Evolutionary conservation across 2,797 vertebrate genomes (phyloP).

Genomic region (Parambassis ranga): DNA sequence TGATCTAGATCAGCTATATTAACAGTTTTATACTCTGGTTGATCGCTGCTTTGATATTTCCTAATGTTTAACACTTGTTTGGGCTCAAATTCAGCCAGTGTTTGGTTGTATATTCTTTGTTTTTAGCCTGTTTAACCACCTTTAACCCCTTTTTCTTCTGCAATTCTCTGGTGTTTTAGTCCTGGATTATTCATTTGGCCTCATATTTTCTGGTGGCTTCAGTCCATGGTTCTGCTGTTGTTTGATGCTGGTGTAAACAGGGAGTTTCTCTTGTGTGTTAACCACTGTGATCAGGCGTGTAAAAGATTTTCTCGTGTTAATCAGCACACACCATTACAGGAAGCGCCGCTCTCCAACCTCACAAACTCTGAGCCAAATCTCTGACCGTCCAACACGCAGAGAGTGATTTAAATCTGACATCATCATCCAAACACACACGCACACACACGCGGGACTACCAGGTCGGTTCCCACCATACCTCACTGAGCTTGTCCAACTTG

Average conservation of each 20-base stretch:
- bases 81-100: too few relatives aligned
- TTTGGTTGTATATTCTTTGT: too few relatives aligned
- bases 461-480: conserved; percentile 50
- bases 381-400: conserved; percentile 9
- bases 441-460: conserved; percentile 12
- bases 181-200: not conserved
- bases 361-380: conserved; percentile 4
- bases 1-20: too few relatives aligned
- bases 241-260: not conserved
- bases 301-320: not conserved
- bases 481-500: conserved; percentile 45
- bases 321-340: not conserved
- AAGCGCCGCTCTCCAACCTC: not conserved
- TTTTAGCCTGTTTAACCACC: too few relatives aligned
- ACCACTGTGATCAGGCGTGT: not conserved
- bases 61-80: too few relatives aligned
- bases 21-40: too few relatives aligned
- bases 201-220: not conserved
- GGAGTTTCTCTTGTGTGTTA: not conserved
- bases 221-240: not conserved
- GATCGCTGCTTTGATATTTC: too few relatives aligned
- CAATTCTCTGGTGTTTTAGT: not conserved
- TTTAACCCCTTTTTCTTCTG: too few relatives aligned
- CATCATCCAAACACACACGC: conserved; percentile 22
- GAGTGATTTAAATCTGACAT: conserved; percentile 38